Base-by-base conservation (phyloP, 30 jellyfish, hydroid and myxozoan genomes). In the Sanderia malayensis region DNA sequence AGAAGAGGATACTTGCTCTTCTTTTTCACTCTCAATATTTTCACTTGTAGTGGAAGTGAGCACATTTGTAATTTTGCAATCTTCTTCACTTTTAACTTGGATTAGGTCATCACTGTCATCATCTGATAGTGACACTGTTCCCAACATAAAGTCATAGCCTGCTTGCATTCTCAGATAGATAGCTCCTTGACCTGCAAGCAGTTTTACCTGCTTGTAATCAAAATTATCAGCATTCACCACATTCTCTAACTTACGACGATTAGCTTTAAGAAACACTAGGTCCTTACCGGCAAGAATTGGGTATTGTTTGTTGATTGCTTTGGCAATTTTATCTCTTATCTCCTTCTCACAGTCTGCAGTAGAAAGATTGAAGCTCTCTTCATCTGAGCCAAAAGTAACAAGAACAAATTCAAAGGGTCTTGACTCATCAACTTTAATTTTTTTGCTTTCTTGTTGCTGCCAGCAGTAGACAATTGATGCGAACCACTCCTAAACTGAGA, bases 181-280 rank as follows among this genome's bases (percentile, higher is more conserved):
- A 19, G 70, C 70, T 58, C 44, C 44, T 2, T 58, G 70, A 30
- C 70, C 44, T 2, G 70, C 70, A 19, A 58, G 70, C 70, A 58
- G 34, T 58, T 58, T 58, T n/a, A 58, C 70, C 31, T 58, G 70
- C 44, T 19, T 58, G 70, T 58, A 58, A 25, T 58, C 70, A 58
- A 58, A 58, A 19, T 20, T 19, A 58, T 30, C 44, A 41, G 55
- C 55, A 41, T 41, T 41, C 55, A 41, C 55, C 55, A 41, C 55
- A 41, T 41, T 41, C 55, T 41, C 55, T 41, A 41, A 41, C 55
- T 41, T 41, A 41, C 55, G 55, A 41, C 55, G 55, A 41, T 41
- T 41, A 41, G 55, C 55, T 41, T 41, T 49, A 49, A 49, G 64
- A 49, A 49, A 49, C 11, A 49, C 64, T 49, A 49, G 64, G 27